Evolutionary conservation across 2,797 vertebrate genomes (phyloP).

Genomic region (Falco cherrug): DNA sequence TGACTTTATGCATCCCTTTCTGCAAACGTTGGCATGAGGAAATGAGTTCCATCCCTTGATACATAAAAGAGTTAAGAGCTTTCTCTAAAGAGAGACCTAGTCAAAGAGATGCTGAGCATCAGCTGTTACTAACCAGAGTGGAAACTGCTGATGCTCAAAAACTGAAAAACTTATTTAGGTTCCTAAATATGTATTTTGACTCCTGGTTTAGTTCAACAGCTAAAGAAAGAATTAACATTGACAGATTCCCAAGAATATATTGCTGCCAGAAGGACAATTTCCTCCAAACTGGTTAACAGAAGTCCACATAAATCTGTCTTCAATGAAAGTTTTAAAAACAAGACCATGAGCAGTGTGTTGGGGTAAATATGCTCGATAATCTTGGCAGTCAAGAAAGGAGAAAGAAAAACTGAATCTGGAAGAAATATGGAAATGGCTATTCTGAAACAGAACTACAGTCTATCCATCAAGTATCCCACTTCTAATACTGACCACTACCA

Average conservation of each 20-base stretch:
- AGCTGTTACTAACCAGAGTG: not conserved
- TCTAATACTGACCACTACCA: not conserved
- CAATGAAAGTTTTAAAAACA: constrained; percentile 37
- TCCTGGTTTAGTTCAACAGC: constrained; percentile 49
- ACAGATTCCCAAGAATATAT: constrained; percentile 39
- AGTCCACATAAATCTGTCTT: constrained; percentile 37
- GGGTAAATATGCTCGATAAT: not conserved
- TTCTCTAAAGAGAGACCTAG: not conserved
- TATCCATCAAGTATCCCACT: constrained; percentile 1
- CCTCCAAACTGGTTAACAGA: constrained; percentile 48
- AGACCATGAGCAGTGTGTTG: not conserved
- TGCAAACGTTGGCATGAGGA: not conserved
- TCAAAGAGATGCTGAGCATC: not conserved
- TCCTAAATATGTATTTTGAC: constrained; percentile 27
- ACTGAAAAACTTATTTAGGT: not conserved
- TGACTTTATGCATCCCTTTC: not conserved
- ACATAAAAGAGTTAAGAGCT: not conserved
- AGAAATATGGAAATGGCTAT: constrained; percentile 18
- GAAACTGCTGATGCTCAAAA: not conserved
- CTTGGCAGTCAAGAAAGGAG: not conserved
- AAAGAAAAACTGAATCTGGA: constrained; percentile 17
- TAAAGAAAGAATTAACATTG: constrained; percentile 29
- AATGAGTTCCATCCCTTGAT: not conserved
- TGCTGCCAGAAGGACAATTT: constrained; percentile 53
- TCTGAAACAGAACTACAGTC: constrained; percentile 11